phyloP scores from a whole-genome alignment of 37 sponge, comb jelly and placozoan species.

The Axinella damicornis region DNA sequence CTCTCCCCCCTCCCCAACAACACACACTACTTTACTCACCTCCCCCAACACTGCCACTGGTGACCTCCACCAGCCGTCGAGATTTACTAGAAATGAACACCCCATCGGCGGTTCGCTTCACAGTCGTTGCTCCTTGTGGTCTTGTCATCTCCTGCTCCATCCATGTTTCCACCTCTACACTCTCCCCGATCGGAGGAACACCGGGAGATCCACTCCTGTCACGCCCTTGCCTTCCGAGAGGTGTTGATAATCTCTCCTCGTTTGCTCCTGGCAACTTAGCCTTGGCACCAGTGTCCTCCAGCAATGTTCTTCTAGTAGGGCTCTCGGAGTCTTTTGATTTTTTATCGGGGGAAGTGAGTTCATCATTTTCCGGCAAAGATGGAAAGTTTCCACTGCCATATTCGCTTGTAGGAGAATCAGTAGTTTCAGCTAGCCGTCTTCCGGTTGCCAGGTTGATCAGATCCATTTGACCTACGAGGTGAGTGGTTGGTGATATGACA shows the following conservation, averaged over 20 bases:
- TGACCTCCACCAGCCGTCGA: not conserved
- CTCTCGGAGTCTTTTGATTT: not conserved
- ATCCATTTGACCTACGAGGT: not conserved
- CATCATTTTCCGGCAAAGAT: constrained; percentile 27
- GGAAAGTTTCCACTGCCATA: constrained; percentile 49
- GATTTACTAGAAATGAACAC: not conserved
- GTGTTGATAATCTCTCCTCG: no score
- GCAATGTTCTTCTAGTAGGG: not conserved
- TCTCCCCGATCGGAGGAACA: constrained; percentile 11
- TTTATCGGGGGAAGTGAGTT: no score
- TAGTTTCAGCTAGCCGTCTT: not conserved
- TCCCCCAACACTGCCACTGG: not conserved
- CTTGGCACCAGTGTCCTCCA: no score
- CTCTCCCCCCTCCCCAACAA: not conserved
- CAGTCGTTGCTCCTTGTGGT: not conserved
- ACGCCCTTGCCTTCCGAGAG: no score
- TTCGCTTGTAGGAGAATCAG: constrained; percentile 39
- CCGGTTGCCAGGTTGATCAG: not conserved
- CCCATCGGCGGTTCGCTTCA: not conserved
- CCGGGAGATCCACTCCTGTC: not conserved
- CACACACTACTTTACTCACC: not conserved
- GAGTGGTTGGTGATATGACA: constrained; percentile 7
- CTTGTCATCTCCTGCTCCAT: not conserved
- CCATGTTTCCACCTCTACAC: not conserved
- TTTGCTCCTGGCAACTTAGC: no score